Base-by-base conservation (phyloP, 2,797 vertebrate species). In the Galagoides demidoff region DNA sequence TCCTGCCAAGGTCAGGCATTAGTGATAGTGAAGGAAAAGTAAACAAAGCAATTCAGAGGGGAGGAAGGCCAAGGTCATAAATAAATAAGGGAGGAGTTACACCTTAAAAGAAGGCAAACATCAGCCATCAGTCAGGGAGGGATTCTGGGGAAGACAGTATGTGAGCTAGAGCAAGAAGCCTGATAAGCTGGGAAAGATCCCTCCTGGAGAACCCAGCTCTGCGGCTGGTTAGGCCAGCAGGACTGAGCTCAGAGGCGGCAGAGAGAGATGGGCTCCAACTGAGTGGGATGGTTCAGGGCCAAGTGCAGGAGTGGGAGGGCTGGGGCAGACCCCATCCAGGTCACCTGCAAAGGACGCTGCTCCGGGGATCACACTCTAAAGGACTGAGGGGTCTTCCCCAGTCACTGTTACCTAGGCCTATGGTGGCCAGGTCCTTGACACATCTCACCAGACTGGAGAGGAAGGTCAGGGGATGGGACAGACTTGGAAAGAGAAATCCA, bases 181-280 rank as follows among this genome's bases (percentile, higher is more conserved):
- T 31, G 59, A 2, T 0, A 43, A 52, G 45, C 71, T 3, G 12
- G 61, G 29, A 17, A 11, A 12, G 79, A 20, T 14, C 20, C 16
- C 5, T 2, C 1, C 0, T 7, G 34, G 12, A 39, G 29, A 12
- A 77, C 14, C 14, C 17, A 29, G 49, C 29, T 12, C 31, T 3
- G 6, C 1, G 76, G 0, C 34, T 11, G 17, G 45, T 6, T 2
- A 2, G 71, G 16, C n/a, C 19, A 10, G 59, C 10, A 1, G 64
- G 73, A 6, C 63, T 0, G 9, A n/a, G 57, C 8, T 5, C 0
- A 3, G 7, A 68, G 31, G 22, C 0, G 1, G 52, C 19, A 3
- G 45, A 39, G 39, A 66, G 85, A 37, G 57, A 63, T 0, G 6
- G 16, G 17, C 9, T 10, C 29, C 10, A 20, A 10, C 2, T 0